Evolutionary conservation across 2,113 vertebrate species (phyloP).

Genomic region (Catharus minimus): DNA sequence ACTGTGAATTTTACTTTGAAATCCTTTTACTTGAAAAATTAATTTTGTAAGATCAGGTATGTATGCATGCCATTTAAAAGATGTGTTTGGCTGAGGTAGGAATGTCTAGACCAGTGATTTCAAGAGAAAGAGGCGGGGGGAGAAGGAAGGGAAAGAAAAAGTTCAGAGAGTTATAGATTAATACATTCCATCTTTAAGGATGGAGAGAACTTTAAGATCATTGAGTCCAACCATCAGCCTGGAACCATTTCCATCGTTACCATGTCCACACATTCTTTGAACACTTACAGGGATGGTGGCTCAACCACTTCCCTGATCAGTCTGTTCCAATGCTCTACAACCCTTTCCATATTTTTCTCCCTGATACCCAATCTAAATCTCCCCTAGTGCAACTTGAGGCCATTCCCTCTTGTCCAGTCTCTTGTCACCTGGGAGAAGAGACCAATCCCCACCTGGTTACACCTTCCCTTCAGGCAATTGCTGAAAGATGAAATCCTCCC

Average conservation of each 20-base stretch:
- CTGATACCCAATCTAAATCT: neutral
- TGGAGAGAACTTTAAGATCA: neutral
- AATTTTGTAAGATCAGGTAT: neutral
- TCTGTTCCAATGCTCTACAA: neutral
- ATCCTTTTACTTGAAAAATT: neutral
- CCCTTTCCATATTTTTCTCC: neutral
- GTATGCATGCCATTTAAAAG: neutral
- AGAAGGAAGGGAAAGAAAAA: neutral
- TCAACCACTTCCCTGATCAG: neutral
- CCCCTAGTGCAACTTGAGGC: neutral
- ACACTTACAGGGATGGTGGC: neutral
- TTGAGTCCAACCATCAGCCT: neutral
- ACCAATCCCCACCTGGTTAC: neutral
- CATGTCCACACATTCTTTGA: neutral
- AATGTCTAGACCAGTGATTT: neutral
- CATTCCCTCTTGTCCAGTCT: neutral
- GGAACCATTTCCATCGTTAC: fast-evolving
- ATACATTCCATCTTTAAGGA: neutral
- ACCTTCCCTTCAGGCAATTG: neutral
- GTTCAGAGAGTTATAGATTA: neutral
- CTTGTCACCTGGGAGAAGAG: neutral
- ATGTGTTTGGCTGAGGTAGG: neutral
- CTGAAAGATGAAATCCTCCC: neutral
- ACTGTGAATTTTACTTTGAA: neutral
- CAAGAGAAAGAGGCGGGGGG: neutral